phyloP scores from a whole-genome alignment of 2,113 vertebrate species.

The Capreolus pygargus region DNA sequence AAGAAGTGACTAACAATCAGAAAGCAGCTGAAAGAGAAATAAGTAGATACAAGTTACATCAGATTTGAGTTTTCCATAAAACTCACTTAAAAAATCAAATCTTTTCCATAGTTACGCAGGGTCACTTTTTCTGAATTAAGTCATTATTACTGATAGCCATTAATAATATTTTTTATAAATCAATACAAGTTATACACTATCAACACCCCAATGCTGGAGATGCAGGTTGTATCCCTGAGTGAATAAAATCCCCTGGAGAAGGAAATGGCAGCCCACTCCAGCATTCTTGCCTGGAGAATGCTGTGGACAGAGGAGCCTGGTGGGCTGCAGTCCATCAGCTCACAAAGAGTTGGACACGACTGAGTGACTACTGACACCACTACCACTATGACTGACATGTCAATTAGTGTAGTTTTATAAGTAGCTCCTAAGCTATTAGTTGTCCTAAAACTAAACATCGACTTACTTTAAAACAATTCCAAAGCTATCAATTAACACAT shows the following conservation, averaged over 20 bases:
- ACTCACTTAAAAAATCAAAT: neutral
- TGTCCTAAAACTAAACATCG: neutral
- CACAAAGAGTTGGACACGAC: neutral
- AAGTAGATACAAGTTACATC: neutral
- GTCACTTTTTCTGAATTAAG: neutral
- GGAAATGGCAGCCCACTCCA: neutral
- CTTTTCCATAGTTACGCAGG: neutral
- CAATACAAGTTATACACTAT: neutral
- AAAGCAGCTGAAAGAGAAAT: neutral
- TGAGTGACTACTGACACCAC: neutral
- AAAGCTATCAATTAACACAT: neutral
- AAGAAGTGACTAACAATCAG: neutral
- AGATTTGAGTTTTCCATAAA: neutral
- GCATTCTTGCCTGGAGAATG: neutral
- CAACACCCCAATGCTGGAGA: neutral
- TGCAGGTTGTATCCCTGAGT: neutral
- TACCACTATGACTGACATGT: neutral
- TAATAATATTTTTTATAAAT: neutral
- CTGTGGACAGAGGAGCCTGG: neutral
- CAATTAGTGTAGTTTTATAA: neutral
- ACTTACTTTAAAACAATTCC: neutral
- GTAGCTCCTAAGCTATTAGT: neutral
- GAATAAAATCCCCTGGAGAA: neutral
- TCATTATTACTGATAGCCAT: neutral
- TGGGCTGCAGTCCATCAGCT: accelerated